A percentile compares a stretch with the other conserved stretches of the same genome.
Conservation (phyloP, 2,797 vertebrate species). For the Phoxinus dragarum region DNA sequence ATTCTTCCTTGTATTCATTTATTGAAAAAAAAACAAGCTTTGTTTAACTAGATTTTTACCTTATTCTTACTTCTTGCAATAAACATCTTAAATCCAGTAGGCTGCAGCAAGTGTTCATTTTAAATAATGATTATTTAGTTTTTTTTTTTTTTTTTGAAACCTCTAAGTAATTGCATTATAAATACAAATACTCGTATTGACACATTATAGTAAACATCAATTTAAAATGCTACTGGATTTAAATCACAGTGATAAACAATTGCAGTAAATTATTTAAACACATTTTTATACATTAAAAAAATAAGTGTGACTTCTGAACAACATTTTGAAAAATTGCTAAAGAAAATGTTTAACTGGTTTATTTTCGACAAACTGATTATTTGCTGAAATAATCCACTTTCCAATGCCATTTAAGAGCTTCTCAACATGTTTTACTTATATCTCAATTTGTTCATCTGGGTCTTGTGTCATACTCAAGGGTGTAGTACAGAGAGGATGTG, state of each 20-base stretch:
- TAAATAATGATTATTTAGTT: background rate
- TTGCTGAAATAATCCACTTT: background rate
- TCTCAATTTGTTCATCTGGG: background rate
- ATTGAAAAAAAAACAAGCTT: background rate
- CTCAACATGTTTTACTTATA: background rate
- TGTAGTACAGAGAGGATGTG: slow-evolving; percentile 6
- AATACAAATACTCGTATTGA: background rate
- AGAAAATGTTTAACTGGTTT: background rate
- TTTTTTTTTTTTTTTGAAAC: no score
- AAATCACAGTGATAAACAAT: background rate
- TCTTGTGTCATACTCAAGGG: background rate
- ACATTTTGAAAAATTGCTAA: background rate
- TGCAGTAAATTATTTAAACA: background rate
- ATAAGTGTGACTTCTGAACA: background rate
- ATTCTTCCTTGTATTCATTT: background rate
- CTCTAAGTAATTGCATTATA: no score
- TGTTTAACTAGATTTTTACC: background rate
- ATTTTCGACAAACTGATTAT: background rate
- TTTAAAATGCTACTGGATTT: background rate
- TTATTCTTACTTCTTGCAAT: background rate
- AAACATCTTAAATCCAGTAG: background rate
- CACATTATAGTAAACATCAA: background rate
- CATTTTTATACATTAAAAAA: background rate
- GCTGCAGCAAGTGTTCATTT: background rate
- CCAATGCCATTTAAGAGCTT: background rate